Evolutionary conservation across 2,888 invertebrate species (phyloP).

Genomic region (Dexiosoma caninum): DNA sequence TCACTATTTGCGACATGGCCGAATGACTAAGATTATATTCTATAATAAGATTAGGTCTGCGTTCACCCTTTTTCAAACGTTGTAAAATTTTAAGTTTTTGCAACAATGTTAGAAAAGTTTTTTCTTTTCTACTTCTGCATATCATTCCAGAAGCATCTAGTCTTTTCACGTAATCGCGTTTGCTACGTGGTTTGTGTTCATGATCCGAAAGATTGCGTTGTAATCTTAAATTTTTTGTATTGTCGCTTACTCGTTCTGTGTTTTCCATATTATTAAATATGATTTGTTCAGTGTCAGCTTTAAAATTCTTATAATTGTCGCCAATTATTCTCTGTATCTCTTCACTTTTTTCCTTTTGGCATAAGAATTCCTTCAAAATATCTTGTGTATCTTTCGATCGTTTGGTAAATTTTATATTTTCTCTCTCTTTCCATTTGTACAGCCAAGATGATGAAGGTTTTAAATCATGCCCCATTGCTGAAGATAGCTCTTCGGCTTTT

Average conservation of each 20-base stretch:
- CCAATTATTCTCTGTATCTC: background rate
- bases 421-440: slow-evolving; percentile 55
- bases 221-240: background rate
- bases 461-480: slow-evolving; percentile 23
- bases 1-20: slow-evolving; percentile 53
- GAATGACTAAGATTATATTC: slow-evolving; percentile 55
- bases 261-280: background rate
- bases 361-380: slow-evolving; percentile 31
- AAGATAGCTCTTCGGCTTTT: slow-evolving; percentile 31
- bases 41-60: slow-evolving; percentile 22
- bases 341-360: background rate
- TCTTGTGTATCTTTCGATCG: background rate
- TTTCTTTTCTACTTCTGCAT: slow-evolving; percentile 45
- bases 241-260: background rate
- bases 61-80: slow-evolving; percentile 53
- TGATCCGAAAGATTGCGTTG: background rate
- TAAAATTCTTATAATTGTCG: background rate
- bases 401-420: slow-evolving; percentile 40
- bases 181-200: slow-evolving; percentile 1
- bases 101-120: slow-evolving; percentile 49
- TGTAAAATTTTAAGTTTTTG: slow-evolving; percentile 54
- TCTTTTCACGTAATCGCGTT: slow-evolving; percentile 21
- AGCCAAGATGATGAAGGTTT: slow-evolving; percentile 40
- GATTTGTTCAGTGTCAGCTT: background rate
- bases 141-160: slow-evolving; percentile 26